Evolutionary conservation across 2,888 invertebrate species (phyloP).

Genomic region (Hydrotaea diabolus): DNA sequence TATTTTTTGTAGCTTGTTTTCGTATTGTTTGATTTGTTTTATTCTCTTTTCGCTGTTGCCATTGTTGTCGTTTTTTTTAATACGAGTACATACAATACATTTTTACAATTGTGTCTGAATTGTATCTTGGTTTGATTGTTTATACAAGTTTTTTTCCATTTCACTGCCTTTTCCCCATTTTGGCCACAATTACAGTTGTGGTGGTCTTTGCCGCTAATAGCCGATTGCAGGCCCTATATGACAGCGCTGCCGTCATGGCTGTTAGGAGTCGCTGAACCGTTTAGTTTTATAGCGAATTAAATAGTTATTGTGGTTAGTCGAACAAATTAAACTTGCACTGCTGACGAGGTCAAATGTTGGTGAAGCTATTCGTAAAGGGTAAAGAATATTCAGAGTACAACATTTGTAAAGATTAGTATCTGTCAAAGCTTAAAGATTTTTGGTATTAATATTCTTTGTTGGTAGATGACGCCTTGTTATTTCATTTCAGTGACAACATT

Average conservation of each 20-base stretch:
- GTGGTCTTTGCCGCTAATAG: constrained; percentile 4
- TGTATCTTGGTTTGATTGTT: constrained; percentile 1
- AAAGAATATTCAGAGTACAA: too few relatives aligned
- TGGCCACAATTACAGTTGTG: constrained; percentile 17
- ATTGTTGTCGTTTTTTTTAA: neutral
- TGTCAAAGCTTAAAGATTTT: too few relatives aligned
- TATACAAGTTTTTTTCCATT: constrained; percentile 10
- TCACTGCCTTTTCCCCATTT: constrained; percentile 8
- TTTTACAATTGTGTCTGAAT: constrained; percentile 26
- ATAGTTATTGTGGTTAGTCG: constrained; percentile 1
- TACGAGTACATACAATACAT: too few relatives aligned
- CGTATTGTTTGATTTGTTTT: constrained; percentile 12
- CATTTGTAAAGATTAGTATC: too few relatives aligned
- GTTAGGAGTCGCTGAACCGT: constrained; percentile 28
- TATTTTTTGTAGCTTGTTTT: neutral
- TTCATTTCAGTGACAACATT: too few relatives aligned
- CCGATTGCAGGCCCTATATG: neutral
- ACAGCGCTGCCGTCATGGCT: neutral
- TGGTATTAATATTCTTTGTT: too few relatives aligned
- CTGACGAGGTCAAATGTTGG: too few relatives aligned
- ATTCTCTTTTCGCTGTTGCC: neutral
- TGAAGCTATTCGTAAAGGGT: too few relatives aligned
- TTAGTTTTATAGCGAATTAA: constrained; percentile 12
- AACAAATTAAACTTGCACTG: constrained; percentile 10
- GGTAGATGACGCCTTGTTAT: too few relatives aligned